phyloP scores from a whole-genome alignment of 2,888 invertebrate species.

The Ischnura elegans region DNA sequence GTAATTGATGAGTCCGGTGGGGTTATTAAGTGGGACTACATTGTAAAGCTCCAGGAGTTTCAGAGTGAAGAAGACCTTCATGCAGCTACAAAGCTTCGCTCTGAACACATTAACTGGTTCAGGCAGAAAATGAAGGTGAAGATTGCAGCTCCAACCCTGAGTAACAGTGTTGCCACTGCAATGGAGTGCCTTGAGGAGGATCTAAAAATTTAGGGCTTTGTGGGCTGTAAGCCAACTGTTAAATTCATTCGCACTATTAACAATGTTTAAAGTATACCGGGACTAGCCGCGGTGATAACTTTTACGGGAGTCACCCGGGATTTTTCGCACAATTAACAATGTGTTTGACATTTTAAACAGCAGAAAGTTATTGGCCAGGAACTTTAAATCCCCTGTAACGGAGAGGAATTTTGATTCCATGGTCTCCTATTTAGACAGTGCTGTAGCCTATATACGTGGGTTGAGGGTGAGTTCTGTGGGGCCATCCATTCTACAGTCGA shows the following conservation, averaged over 20 bases:
- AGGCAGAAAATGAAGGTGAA: neutral
- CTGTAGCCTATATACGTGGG: constrained; percentile 15
- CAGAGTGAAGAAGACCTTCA: neutral
- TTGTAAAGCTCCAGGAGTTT: constrained; percentile 28
- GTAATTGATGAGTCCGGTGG: constrained; percentile 62
- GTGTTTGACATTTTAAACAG: constrained; percentile 71
- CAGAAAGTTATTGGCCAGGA: constrained; percentile 62
- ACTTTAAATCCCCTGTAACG: constrained; percentile 68
- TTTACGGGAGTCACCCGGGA: too few relatives aligned
- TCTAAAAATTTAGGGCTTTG: neutral
- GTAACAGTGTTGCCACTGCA: neutral
- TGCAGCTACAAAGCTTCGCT: neutral
- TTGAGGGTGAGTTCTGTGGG: constrained; percentile 46
- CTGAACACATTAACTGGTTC: neutral
- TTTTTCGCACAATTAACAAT: too few relatives aligned
- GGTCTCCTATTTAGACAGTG: constrained; percentile 53
- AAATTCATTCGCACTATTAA: neutral
- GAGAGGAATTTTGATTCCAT: constrained; percentile 60
- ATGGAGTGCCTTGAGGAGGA: neutral
- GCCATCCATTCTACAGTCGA: constrained; percentile 59
- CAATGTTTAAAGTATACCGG: too few relatives aligned
- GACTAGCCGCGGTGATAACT: too few relatives aligned
- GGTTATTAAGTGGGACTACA: constrained; percentile 51
- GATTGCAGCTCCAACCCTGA: neutral
- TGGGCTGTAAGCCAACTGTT: neutral